Base-by-base conservation (phyloP, 2,113 vertebrate genomes). In the Eubucco bourcierii region DNA sequence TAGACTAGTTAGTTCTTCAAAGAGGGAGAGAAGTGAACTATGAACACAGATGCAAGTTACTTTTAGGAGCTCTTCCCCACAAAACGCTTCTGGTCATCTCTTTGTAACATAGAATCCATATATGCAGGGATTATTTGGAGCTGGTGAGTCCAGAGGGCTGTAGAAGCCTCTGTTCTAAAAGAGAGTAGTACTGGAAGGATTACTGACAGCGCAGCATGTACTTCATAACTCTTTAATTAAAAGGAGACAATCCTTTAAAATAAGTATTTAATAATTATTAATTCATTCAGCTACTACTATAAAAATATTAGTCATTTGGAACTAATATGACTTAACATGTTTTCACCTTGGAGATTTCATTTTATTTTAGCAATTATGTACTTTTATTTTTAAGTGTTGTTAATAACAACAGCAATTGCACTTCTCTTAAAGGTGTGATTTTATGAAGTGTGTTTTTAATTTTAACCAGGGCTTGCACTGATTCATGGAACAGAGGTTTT, bases 301-400 rank as follows among this genome's bases (percentile, higher is more conserved):
- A 53, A 88, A 90, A 94, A 63, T 91, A 10, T 87, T 94, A 93
- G 80, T 88, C 3, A 72, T 90, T 96, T 95, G 79, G 47, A 95
- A 90, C 28, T 83, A 91, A 90, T 94, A 59, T 47, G n/a, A 20
- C 24, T 75, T 90, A 90, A 61, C 76, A 50, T 71, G 44, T 59
- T 72, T 95, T 74, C 58, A 60, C 47, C 21, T 65, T 83, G 31
- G 78, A 24, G 37, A 80, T 83, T 86, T 91, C 18, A 34, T 70
- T 96, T 24, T 34, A 31, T 74, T 93, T 95, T 92, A 82, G 41
- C 78, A 89, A 85, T 95, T 92, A 77, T 15, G 8, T 87, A 53
- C 73, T 80, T 95, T 93, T 74, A 58, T 77, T 93, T 95, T 91
- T 37, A 88, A 80, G 59, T 81, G 28, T 50, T 90, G 66, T 80